These are phyloP conservation scores for Xylota sylvarum DNA, from an alignment of 2,888 invertebrate genomes.

Conservation along the genomic window DNA sequence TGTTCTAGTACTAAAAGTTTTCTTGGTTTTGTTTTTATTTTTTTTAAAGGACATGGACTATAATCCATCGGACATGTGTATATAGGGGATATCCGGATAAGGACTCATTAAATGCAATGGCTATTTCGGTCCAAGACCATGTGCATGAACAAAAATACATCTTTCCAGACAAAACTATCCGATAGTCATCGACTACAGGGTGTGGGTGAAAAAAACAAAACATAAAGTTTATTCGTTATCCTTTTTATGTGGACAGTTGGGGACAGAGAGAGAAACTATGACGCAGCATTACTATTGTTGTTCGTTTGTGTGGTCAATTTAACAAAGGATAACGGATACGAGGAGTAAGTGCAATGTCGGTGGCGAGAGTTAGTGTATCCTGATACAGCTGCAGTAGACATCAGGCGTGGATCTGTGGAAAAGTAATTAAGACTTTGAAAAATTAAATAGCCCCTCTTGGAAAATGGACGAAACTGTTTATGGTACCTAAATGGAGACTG, in stretches of 20 bases:
- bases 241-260: slow-evolving; percentile 6
- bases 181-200: not conserved
- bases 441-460: slow-evolving; percentile 50
- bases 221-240: slow-evolving; percentile 48
- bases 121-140: slow-evolving; percentile 38
- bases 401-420: slow-evolving; percentile 43
- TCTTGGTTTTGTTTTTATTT: slow-evolving; percentile 20
- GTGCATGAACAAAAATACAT: slow-evolving; percentile 56
- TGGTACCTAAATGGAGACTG: not conserved
- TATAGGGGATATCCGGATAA: slow-evolving; percentile 43
- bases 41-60: slow-evolving; percentile 54
- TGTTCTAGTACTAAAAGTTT: slow-evolving; percentile 49
- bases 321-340: slow-evolving; percentile 45
- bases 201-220: slow-evolving; percentile 15
- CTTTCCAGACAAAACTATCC: slow-evolving; percentile 44
- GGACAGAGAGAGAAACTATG: slow-evolving; percentile 27
- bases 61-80: slow-evolving; percentile 68
- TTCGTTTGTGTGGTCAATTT: slow-evolving; percentile 48
- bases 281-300: slow-evolving; percentile 51
- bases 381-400: slow-evolving; percentile 21
- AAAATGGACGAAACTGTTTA: slow-evolving; percentile 18
- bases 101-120: slow-evolving; percentile 70
- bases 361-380: not conserved
- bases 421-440: slow-evolving; percentile 62
- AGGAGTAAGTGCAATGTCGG: slow-evolving; percentile 32